Evolutionary conservation across 2,888 invertebrate species (phyloP).

Genomic region (Mythimna vitellina): DNA sequence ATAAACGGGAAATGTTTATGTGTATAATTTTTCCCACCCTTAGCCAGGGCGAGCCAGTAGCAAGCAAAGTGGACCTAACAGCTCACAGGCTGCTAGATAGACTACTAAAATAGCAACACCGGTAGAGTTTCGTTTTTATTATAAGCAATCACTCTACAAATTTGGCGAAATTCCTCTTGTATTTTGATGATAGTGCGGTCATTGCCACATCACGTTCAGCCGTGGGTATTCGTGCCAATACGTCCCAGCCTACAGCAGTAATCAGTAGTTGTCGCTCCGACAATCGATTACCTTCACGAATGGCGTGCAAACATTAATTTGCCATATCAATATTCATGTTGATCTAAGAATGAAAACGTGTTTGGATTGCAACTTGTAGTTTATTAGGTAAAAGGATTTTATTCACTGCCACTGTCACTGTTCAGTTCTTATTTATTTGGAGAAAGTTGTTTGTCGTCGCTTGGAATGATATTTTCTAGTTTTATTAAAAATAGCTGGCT

Average conservation of each 20-base stretch:
- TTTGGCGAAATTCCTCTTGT: background rate
- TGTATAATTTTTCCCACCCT: too few relatives aligned
- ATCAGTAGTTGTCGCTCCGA: conserved; percentile 14
- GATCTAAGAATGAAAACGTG: conserved; percentile 44
- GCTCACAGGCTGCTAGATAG: too few relatives aligned
- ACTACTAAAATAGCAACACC: too few relatives aligned
- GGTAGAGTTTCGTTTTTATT: background rate
- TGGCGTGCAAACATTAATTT: conserved; percentile 54
- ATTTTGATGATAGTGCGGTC: background rate
- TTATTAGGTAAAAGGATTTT: conserved; percentile 37
- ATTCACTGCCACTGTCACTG: conserved; percentile 13
- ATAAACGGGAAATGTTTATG: too few relatives aligned
- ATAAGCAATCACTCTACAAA: background rate
- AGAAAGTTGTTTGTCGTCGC: conserved; percentile 40
- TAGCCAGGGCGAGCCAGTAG: too few relatives aligned
- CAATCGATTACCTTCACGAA: conserved; percentile 48
- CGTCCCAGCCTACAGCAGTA: background rate
- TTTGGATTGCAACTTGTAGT: conserved; percentile 21
- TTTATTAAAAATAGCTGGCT: background rate
- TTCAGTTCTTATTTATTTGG: conserved; percentile 27
- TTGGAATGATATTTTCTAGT: conserved; percentile 18
- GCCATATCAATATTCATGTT: conserved; percentile 55
- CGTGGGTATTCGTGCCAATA: conserved; percentile 18
- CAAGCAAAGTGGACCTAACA: too few relatives aligned
- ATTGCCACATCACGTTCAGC: conserved; percentile 4